phyloP scores from a whole-genome alignment of 1,140 invertebrate species.

The Brachionus paranguensis region DNA sequence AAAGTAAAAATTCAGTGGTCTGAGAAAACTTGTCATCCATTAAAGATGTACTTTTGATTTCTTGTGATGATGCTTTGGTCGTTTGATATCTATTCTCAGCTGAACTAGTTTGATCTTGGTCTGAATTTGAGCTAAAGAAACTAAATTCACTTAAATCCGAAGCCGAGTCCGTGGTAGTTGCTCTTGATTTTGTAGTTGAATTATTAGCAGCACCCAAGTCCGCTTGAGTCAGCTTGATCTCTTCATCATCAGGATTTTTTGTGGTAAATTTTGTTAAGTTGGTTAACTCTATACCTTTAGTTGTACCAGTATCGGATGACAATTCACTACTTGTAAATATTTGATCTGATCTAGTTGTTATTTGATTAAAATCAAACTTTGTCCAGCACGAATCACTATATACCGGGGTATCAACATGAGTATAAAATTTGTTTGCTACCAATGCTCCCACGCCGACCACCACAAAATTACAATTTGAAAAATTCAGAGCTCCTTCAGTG shows the following conservation, averaged over 20 bases:
- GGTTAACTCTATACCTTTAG: background rate
- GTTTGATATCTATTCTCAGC: background rate
- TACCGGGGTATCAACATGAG: background rate
- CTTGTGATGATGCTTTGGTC: background rate
- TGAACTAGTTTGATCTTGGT: too few species aligned
- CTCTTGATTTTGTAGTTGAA: background rate
- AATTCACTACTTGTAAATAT: constrained; percentile 13
- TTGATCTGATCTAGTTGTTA: constrained; percentile 37
- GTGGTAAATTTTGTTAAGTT: background rate
- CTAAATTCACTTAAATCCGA: background rate
- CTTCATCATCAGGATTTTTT: background rate
- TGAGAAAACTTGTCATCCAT: too few species aligned
- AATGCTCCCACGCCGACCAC: background rate
- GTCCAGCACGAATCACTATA: background rate
- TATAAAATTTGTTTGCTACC: background rate
- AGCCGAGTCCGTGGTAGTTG: background rate
- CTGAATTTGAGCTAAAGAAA: too few species aligned
- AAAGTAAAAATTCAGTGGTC: too few species aligned
- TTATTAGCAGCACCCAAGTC: constrained; percentile 9
- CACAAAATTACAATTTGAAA: constrained; percentile 14
- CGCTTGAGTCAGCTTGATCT: constrained; percentile 21
- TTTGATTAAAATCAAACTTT: constrained; percentile 25
- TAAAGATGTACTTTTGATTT: too few species aligned
- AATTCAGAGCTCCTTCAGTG: background rate
- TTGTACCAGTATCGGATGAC: background rate